Evolutionary conservation across 2,113 vertebrate genomes (phyloP), one percentile per base, ranked within the genome.

Genomic region (Falcunculus frontatus): DNA sequence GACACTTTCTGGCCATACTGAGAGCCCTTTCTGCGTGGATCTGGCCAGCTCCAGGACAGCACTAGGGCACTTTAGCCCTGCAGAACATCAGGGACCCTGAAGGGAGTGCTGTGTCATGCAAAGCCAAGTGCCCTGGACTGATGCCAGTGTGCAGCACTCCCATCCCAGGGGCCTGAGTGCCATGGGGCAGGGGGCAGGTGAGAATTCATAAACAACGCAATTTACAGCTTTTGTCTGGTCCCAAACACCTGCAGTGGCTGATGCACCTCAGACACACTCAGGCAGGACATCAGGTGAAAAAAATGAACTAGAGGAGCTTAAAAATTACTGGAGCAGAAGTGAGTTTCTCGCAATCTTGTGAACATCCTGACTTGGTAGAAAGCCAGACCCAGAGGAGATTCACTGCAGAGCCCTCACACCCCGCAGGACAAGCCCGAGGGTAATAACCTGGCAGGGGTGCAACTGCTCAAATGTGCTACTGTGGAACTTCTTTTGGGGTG

Each of bases 271-370:
- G 89, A 75, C 80, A 88, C 56, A 75, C 33, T 64, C 44, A 55
- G 44, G 41, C 44, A 81, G 84, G 47, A 59, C 60, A 63, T 41
- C 47, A 67, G 35, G 44, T 12, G 1, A n/a, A 74, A 81, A 69
- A 92, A 87, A 73, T 21, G 59, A 81, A 78, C 60, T 17, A 67
- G 64, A 72, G 57, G 5, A 89, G 85, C 56, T 81, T 47, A 64
- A 77, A 89, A 96, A 92, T 84, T 89, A 95, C 81, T 78, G 77
- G 65, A 96, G 96, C 89, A 95, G 89, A 97, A 95, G 29, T 44
- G 47, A 94, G 62, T 67, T 81, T 60, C 80, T 92, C 84, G 84
- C 74, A 89, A 37, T 82, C 89, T 95, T 64, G 26, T 50, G 56
- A 95, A 92, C 81, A 91, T 78, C 30, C 84, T 89, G 49, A 70